Evolutionary conservation across 2,113 vertebrate genomes (phyloP).

Genomic region (Corythaixoides concolor): DNA sequence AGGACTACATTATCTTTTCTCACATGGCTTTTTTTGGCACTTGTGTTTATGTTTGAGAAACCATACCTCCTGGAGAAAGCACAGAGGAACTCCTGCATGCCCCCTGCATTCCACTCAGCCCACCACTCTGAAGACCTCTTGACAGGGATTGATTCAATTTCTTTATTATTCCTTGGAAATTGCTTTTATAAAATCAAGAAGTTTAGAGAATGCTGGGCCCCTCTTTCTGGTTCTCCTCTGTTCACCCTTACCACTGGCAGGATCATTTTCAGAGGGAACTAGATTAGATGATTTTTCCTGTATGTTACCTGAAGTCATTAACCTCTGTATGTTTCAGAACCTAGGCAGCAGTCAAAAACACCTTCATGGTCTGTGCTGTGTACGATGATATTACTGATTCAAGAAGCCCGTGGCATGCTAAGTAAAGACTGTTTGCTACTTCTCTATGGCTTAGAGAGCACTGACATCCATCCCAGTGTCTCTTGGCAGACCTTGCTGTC

Average conservation of each 20-base stretch:
- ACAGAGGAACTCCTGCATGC: not conserved
- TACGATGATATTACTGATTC: constrained; percentile 75
- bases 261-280: not conserved
- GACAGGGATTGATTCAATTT: not conserved
- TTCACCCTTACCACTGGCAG: not conserved
- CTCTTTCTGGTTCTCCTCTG: not conserved
- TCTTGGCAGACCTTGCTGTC: not conserved
- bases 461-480: not conserved
- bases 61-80: not conserved
- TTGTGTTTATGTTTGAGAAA: not conserved
- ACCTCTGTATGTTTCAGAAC: constrained; percentile 49
- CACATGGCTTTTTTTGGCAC: not conserved
- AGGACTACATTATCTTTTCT: not conserved
- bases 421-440: constrained; percentile 42
- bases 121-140: not conserved
- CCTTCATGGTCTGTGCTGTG: constrained; percentile 78
- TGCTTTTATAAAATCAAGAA: not conserved
- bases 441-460: not conserved
- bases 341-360: constrained; percentile 68
- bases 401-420: constrained; percentile 73
- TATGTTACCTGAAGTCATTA: not conserved
- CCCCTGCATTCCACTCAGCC: not conserved
- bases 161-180: not conserved
- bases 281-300: not conserved
- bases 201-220: not conserved